Conservation (phyloP, 2,113 vertebrate genomes). For the Conger conger region DNA sequence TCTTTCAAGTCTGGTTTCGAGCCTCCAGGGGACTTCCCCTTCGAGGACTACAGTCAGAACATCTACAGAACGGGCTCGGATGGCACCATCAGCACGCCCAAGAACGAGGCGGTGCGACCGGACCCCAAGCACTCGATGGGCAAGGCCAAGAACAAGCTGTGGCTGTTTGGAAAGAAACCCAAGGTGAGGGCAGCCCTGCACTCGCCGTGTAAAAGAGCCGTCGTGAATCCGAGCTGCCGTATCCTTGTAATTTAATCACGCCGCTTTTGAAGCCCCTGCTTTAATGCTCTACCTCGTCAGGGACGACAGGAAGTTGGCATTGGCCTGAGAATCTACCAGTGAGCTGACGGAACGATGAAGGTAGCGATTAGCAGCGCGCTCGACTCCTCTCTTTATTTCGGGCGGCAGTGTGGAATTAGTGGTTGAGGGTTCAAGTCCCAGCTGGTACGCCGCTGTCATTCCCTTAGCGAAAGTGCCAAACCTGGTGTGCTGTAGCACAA, state of each 20-base stretch:
- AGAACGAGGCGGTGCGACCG: slow-evolving; percentile 77
- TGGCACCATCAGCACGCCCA: slow-evolving; percentile 88
- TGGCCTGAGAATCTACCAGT: not conserved
- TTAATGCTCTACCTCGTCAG: not conserved
- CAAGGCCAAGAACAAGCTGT: slow-evolving; percentile 94
- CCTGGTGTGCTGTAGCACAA: not conserved
- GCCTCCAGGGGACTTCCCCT: slow-evolving; percentile 91
- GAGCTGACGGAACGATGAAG: not conserved
- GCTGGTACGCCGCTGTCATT: not conserved
- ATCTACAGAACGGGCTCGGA: slow-evolving; percentile 93
- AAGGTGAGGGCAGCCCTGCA: slow-evolving; percentile 75
- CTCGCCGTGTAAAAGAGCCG: not conserved
- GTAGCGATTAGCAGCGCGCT: not conserved
- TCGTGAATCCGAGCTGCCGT: not conserved
- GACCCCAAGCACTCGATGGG: slow-evolving; percentile 86
- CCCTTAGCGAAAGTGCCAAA: not conserved
- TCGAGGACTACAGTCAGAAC: slow-evolving; percentile 97
- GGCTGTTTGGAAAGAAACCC: slow-evolving; percentile 98
- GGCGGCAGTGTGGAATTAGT: not conserved
- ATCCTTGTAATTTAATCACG: not conserved
- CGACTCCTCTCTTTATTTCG: not conserved
- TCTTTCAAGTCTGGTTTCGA: slow-evolving; percentile 98
- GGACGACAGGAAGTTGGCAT: not conserved
- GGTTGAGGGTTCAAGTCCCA: not conserved
- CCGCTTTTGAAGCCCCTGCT: not conserved